These are phyloP conservation scores for Folsomia manolachei DNA, from an alignment of 2,888 invertebrate species.

Conservation along the genomic window DNA sequence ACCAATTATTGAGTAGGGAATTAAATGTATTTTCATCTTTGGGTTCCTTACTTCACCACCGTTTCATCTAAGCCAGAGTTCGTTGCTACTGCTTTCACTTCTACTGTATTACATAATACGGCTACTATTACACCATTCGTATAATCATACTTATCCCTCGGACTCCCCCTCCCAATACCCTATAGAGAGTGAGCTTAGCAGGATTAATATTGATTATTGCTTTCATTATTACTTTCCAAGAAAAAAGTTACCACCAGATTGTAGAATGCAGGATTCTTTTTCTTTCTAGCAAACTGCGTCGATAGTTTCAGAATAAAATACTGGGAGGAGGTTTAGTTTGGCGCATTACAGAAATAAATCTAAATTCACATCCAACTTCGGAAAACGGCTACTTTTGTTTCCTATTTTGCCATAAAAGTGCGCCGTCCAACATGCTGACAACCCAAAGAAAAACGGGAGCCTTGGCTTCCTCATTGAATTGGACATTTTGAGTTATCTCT, in stretches of 20 bases:
- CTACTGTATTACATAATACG: too few relatives aligned
- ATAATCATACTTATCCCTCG: too few relatives aligned
- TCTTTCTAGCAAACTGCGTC: too few relatives aligned
- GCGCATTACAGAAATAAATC: not conserved
- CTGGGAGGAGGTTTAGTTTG: too few relatives aligned
- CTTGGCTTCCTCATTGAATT: not conserved
- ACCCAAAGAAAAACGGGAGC: not conserved
- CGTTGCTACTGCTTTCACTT: too few relatives aligned
- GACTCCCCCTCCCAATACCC: too few relatives aligned
- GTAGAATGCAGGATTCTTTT: not conserved
- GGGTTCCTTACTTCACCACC: too few relatives aligned
- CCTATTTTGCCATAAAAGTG: not conserved
- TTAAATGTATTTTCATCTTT: constrained; percentile 7
- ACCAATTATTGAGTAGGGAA: constrained; percentile 1
- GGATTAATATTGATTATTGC: not conserved
- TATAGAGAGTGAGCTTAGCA: not conserved
- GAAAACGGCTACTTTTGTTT: not conserved
- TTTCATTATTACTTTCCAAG: not conserved
- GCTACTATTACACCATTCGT: too few relatives aligned
- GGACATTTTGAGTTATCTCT: not conserved
- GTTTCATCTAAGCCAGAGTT: too few relatives aligned
- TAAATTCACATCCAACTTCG: not conserved
- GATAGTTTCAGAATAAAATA: not conserved
- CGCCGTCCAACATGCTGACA: not conserved
- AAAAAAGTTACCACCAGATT: not conserved